These are phyloP conservation scores for Mythimna albipuncta DNA, from an alignment of 2,888 invertebrate genomes.

Conservation along the genomic window DNA sequence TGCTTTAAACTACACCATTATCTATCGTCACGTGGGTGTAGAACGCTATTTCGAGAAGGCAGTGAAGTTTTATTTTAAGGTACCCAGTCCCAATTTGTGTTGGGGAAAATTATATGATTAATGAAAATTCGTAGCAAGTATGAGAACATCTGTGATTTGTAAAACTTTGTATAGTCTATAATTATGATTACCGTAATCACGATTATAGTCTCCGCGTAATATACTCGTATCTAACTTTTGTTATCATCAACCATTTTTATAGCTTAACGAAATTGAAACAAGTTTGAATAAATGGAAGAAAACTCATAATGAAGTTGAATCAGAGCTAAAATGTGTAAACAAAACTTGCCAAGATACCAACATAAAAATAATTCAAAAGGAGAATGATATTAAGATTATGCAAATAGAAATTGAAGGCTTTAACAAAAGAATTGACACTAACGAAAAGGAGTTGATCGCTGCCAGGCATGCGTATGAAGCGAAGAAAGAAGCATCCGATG, in stretches of 20 bases:
- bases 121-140: no score
- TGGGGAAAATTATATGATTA: no score
- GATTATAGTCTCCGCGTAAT: no score
- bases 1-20: no score
- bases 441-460: constrained; percentile 70
- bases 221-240: no score
- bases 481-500: constrained; percentile 77
- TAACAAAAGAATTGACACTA: constrained; percentile 73
- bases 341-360: constrained; percentile 76
- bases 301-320: constrained; percentile 81
- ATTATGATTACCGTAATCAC: no score
- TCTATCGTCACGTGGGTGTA: no score
- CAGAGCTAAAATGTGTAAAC: constrained; percentile 71
- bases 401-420: constrained; percentile 76
- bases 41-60: no score
- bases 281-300: constrained; percentile 81
- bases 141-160: no score
- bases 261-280: constrained; percentile 79
- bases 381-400: constrained; percentile 77
- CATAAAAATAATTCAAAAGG: constrained; percentile 77
- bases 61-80: no score
- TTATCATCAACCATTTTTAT: constrained; percentile 33
- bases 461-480: constrained; percentile 66
- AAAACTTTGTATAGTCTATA: no score
- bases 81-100: no score